A percentile compares a stretch with the other conserved stretches of the same genome.
Evolutionary conservation across 2,888 invertebrate genomes (phyloP).

Genomic region (Ochropacha duplaris): DNA sequence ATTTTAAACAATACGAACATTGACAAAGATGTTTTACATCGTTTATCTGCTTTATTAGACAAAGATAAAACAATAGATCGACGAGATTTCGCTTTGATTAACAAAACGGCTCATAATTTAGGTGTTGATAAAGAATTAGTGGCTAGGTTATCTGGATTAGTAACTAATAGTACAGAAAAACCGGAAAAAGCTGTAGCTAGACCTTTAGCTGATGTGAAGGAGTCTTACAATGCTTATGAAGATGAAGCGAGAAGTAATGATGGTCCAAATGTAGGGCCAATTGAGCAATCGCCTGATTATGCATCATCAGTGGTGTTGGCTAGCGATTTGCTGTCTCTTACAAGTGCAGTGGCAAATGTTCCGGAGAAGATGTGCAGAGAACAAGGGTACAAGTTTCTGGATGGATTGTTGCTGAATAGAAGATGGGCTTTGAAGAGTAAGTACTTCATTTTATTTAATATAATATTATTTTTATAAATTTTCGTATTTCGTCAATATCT

Average conservation of each 20-base stretch:
- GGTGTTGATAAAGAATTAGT: slow-evolving; percentile 56
- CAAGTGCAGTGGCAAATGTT: slow-evolving; percentile 73
- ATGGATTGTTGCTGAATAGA: slow-evolving; percentile 74
- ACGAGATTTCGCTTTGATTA: slow-evolving; percentile 47
- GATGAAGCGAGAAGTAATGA: slow-evolving; percentile 30
- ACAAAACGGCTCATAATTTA: slow-evolving; percentile 52
- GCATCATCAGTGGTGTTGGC: slow-evolving; percentile 76
- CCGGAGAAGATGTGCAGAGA: slow-evolving; percentile 72
- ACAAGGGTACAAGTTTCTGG: slow-evolving; percentile 74
- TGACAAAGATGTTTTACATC: slow-evolving; percentile 49
- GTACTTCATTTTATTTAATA: slow-evolving; percentile 34
- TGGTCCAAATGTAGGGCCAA: slow-evolving; percentile 48
- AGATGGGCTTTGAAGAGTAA: slow-evolving; percentile 84
- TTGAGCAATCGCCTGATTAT: slow-evolving; percentile 75
- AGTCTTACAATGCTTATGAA: slow-evolving; percentile 42
- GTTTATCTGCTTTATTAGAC: slow-evolving; percentile 46
- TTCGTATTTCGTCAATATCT: too few species aligned
- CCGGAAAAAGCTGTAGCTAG: slow-evolving; percentile 6
- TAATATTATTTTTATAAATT: too few species aligned
- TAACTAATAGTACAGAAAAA: slow-evolving; percentile 33
- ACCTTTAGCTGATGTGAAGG: slow-evolving; percentile 32
- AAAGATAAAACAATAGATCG: slow-evolving; percentile 50
- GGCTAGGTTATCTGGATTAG: slow-evolving; percentile 48
- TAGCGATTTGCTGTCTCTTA: slow-evolving; percentile 74
- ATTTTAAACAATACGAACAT: slow-evolving; percentile 46